Evolutionary conservation across 1,140 invertebrate species (phyloP), one percentile per base, ranked within the genome.

Genomic region (Neodiprion lecontei): DNA sequence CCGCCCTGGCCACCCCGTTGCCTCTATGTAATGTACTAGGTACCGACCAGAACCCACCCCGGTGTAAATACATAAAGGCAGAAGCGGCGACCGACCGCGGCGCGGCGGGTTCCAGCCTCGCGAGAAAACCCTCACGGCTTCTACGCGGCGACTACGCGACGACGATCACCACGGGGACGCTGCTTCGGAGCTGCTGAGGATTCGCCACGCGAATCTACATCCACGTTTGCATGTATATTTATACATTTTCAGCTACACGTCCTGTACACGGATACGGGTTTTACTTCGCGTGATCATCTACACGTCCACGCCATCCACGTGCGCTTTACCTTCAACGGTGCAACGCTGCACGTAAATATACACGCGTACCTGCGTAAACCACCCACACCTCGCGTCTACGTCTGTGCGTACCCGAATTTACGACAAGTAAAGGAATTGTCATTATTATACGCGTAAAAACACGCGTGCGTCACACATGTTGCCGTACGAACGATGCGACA

Each of bases 1-100:
- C 69, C 66, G 10, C 17, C 61, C 68, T 68, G 23, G 9, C 69
- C 66, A 9, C 17, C 61, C 74, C 75, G 61, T 48, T 40, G 76
- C n/a, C 70, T 72, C 75, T 76, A 69, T 76, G 77, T 74, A 78
- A 76, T 78, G 75, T 75, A 77, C 75, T 73, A 76, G 75, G 65
- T 71, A 71, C 70, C 70, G 70, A 71, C 70, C 77, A 72, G 74
- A 78, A 78, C 73, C 67, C 77, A 78, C 75, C 75, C 75, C 78
- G 72, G 78, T 79, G 78, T 79, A 79, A 79, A 79, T 79, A 78
- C 78, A 79, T 79, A 75, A 75, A 73, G 76, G 77, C 75, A 79
- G 78, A 79, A 74, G 74, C 78, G 76, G 72, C 75, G 73, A 76
- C 72, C 76, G 76, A 76, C 75, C 75, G 73, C 72, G 17, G 69